Base-by-base conservation (phyloP, 2,888 invertebrate genomes). In the Linnaemya vulpina region DNA sequence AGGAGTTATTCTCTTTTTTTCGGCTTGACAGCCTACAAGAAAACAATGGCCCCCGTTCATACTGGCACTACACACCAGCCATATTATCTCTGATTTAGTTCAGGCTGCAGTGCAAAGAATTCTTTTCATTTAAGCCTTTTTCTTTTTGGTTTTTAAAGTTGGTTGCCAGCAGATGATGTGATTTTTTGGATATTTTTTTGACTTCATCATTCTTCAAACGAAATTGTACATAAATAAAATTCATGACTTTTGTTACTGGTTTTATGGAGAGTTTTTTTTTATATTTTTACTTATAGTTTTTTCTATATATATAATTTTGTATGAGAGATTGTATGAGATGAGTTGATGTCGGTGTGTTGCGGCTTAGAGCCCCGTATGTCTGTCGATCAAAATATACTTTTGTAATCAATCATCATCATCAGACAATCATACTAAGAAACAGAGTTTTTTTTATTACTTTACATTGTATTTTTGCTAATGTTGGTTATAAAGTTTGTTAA, bases 381-480 rank as follows among this genome's bases (percentile, higher is more conserved):
- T 81, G 77, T 75, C 84, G 82, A 85, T 85, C 85, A 85, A 85
- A 82, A 74, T 70, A 74, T 78, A 75, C 60, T 68, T 78, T 78
- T 70, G 81, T 82, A 85, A 85, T 85, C 85, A 85, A 85, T 85
- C 85, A 85, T 84, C 84, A 80, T 84, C 85, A 85, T 82, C 67
- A 75, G 49, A 75, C 81, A 82, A 82, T 81, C 62, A 40, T 63
- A 58, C 63, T 1, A 63, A 53, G 49, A 55, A 51, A 20, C 43
- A 30, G 15, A 22, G n/a, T 30, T 30, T 30, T 63, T 62, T 62
- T 43, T 70, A 40, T 40, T 49, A n/a, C 17, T 60, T n/a, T 51
- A 17, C 10, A 49, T 20, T 67, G 35, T 17, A 22, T 38, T 49
- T 35, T 73, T 60, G 30, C 46, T 35, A 35, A 49, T 55, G 60